These are phyloP conservation scores for Eupithecia tripunctaria DNA, from an alignment of 2,888 invertebrate genomes.

Conservation along the genomic window DNA sequence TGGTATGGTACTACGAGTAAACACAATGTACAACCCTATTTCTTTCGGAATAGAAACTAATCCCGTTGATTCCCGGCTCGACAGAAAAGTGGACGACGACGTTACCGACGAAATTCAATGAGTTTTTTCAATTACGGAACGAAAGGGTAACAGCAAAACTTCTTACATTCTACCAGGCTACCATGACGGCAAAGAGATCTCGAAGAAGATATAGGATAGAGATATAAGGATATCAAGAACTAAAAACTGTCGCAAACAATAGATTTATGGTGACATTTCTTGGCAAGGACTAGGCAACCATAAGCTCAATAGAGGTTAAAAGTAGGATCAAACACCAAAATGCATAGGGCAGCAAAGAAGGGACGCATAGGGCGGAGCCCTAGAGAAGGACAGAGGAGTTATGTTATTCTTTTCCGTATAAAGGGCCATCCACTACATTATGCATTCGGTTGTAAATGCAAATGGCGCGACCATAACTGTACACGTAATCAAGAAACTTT, in stretches of 20 bases:
- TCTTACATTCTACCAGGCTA: slow-evolving; percentile 32
- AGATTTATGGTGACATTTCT: slow-evolving; percentile 44
- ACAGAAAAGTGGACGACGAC: not conserved
- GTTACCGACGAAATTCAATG: slow-evolving; percentile 13
- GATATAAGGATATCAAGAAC: not conserved
- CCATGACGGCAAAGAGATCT: slow-evolving; percentile 11
- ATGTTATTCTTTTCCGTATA: slow-evolving; percentile 33
- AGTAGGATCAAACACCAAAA: slow-evolving; percentile 13
- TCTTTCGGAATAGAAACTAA: not conserved
- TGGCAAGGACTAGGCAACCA: slow-evolving; percentile 40
- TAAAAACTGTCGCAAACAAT: slow-evolving; percentile 34
- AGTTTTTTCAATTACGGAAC: slow-evolving; percentile 27
- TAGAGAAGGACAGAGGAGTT: slow-evolving; percentile 43
- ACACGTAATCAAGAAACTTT: slow-evolving; percentile 61
- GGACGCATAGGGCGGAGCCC: slow-evolving; percentile 37
- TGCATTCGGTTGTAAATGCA: slow-evolving; percentile 66
- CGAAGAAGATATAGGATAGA: slow-evolving; percentile 5
- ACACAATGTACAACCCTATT: not conserved
- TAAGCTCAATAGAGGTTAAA: slow-evolving; percentile 28
- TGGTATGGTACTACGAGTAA: too few species aligned
- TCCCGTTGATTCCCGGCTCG: not conserved
- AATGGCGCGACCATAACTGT: slow-evolving; percentile 59
- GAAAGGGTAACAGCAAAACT: slow-evolving; percentile 24
- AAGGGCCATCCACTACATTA: slow-evolving; percentile 60
- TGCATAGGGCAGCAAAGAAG: slow-evolving; percentile 28